Evolutionary conservation across 2,797 vertebrate species (phyloP), one percentile per base, ranked within the genome.

Genomic region (Sebastolobus alascanus): DNA sequence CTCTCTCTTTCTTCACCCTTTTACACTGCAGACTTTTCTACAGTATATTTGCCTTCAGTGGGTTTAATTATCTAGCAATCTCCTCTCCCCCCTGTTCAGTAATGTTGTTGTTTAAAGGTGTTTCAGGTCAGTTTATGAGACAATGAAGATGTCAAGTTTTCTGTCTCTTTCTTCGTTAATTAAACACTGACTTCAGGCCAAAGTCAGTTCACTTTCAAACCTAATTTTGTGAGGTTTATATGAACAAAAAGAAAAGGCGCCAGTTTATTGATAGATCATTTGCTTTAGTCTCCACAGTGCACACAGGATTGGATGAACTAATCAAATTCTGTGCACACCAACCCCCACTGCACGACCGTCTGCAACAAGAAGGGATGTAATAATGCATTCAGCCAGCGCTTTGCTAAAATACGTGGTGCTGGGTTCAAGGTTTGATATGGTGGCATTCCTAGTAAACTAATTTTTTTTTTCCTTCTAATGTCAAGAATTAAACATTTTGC

Each of bases 31-130:
- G 13, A 67, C 37, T 67, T 67, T 69, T 82, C 43, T 61, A 18
- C 33, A 56, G 29, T 56, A 7, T 66, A 56, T 78, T 78, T 75
- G 77, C 68, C 69, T 87, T 74, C 16, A 22, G 37, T 20, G 16
- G 46, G 73, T 89, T 85, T 86, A 86, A 87, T 89, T 84, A 75
- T 85, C 63, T 3, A 25, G 73, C 73, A 43, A 52, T 82, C 66
- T 69, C 52, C 54, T 77, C 54, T 56, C 38, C 22, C 6, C 10
- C 84, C 67, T 27, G 16, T 61, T 84, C 31, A 37, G 55, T 56
- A 67, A 55, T n/a, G 27, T 56, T 37, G 59, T 66, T 61, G 25
- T 77, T 79, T 67, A 31, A 73, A 79, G 59, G 40, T 68, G 71
- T 77, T 56, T 73, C 18, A 1, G 72, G 56, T 85, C 68, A 33